phyloP scores from a whole-genome alignment of 1,140 invertebrate species.

The fruit fly (Drosophila melanogaster) region DNA sequence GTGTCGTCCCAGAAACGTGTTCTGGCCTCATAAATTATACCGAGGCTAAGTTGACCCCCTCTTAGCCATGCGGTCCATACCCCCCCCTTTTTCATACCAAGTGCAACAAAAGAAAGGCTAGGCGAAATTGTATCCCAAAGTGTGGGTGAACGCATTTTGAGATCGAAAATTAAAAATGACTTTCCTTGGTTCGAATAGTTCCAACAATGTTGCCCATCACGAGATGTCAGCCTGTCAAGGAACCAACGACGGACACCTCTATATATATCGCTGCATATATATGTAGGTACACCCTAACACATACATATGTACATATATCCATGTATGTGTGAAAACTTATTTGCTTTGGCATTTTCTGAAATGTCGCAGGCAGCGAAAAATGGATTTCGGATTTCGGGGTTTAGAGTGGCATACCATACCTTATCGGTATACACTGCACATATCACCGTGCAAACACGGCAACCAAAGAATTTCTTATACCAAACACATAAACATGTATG shows the following conservation, averaged over 20 bases:
- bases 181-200: slow-evolving; percentile 40
- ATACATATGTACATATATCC: slow-evolving; percentile 18
- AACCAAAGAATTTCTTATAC: slow-evolving; percentile 7
- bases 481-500: slow-evolving; percentile 1
- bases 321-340: slow-evolving; percentile 39
- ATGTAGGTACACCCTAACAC: slow-evolving; percentile 3
- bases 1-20: slow-evolving; percentile 56
- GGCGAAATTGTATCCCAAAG: slow-evolving; percentile 26
- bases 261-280: slow-evolving; percentile 10
- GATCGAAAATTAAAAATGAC: slow-evolving; percentile 9
- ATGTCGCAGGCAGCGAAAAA: slow-evolving; percentile 67
- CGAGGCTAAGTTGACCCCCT: slow-evolving; percentile 30
- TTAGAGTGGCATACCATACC: slow-evolving; percentile 39
- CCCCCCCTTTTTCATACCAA: slow-evolving; percentile 1
- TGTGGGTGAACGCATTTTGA: slow-evolving; percentile 52
- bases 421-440: slow-evolving; percentile 39
- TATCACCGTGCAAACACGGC: slow-evolving; percentile 36
- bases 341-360: slow-evolving; percentile 68
- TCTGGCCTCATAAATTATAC: slow-evolving; percentile 75
- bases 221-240: slow-evolving; percentile 47
- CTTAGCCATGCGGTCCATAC: slow-evolving; percentile 8
- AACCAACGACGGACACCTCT: slow-evolving; percentile 31
- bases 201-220: slow-evolving; percentile 50
- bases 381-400: slow-evolving; percentile 56
- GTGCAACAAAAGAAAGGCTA: slow-evolving; percentile 54